Evolutionary conservation across 2,797 vertebrate species (phyloP).

Genomic region (Sebastes kiyomatsui): DNA sequence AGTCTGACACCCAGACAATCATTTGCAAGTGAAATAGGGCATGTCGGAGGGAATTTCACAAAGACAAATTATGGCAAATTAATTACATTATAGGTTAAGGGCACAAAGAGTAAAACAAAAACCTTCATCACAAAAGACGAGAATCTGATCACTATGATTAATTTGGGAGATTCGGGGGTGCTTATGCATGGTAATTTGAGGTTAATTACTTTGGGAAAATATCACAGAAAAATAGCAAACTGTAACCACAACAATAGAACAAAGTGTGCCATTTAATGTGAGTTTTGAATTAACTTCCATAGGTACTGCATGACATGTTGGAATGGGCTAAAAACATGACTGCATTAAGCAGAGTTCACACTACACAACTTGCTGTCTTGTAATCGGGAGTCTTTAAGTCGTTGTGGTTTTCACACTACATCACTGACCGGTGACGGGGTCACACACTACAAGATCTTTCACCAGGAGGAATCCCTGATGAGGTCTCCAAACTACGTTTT

Average conservation of each 20-base stretch:
- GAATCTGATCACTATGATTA: slow-evolving; percentile 72
- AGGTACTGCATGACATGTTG: neutral
- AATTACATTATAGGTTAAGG: slow-evolving; percentile 69
- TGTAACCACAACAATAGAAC: slow-evolving; percentile 24
- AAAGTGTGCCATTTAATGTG: slow-evolving; percentile 22
- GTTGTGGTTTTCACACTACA: too few species aligned
- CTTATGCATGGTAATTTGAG: slow-evolving; percentile 56
- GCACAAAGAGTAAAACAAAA: slow-evolving; percentile 72
- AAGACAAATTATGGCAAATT: slow-evolving; percentile 62
- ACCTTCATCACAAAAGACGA: slow-evolving; percentile 44
- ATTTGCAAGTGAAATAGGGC: slow-evolving; percentile 67
- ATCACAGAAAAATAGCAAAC: slow-evolving; percentile 21
- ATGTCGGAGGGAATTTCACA: slow-evolving; percentile 52
- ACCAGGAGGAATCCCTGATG: too few species aligned
- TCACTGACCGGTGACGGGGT: too few species aligned
- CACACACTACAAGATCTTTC: too few species aligned
- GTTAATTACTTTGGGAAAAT: slow-evolving; percentile 63
- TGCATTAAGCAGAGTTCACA: too few species aligned
- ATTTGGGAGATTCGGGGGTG: slow-evolving; percentile 63
- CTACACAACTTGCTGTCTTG: too few species aligned
- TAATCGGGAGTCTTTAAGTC: too few species aligned
- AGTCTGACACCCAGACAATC: slow-evolving; percentile 50
- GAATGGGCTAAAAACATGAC: neutral
- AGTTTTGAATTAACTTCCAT: neutral
- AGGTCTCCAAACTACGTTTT: too few species aligned